A percentile compares a stretch with the other conserved stretches of the same genome.
phyloP scores from a whole-genome alignment of 2,113 vertebrate species.

The Sinocyclocheilus maitianheensis region DNA sequence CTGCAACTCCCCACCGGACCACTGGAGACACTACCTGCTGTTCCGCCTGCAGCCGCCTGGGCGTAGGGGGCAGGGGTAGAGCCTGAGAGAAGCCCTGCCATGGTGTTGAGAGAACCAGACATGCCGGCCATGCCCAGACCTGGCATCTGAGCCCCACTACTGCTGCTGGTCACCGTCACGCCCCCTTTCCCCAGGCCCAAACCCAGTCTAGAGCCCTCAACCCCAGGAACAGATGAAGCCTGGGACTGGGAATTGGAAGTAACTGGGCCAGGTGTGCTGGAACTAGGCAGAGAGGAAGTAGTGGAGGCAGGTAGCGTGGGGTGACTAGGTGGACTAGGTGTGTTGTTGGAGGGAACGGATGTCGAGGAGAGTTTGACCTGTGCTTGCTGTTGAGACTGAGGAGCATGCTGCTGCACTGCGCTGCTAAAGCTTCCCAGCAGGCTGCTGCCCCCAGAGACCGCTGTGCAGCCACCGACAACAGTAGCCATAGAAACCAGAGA shows the following conservation, averaged over 20 bases:
- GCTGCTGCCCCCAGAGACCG: conserved; percentile 67
- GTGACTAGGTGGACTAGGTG: conserved; percentile 73
- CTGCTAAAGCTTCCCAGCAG: conserved; percentile 79
- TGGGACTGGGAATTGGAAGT: conserved; percentile 69
- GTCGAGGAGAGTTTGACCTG: conserved; percentile 57
- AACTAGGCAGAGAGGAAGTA: conserved; percentile 66
- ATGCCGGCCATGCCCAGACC: conserved; percentile 69
- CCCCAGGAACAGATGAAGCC: conserved; percentile 60
- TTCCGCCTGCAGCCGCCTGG: conserved; percentile 83
- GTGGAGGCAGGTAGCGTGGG: conserved; percentile 68
- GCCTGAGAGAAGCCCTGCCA: conserved; percentile 73
- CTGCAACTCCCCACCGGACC: conserved; percentile 70
- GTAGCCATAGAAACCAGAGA: conserved; percentile 79
- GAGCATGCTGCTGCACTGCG: conserved; percentile 72
- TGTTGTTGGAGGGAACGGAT: conserved; percentile 69
- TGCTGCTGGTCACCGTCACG: conserved; percentile 71
- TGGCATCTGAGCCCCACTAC: conserved; percentile 70
- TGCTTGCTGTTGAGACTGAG: conserved; percentile 70
- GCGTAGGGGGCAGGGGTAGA: conserved; percentile 86
- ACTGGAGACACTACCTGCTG: conserved; percentile 67
- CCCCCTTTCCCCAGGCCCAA: conserved; percentile 71
- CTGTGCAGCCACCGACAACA: conserved; percentile 69
- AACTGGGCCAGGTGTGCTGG: conserved; percentile 65
- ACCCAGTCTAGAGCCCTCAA: conserved; percentile 62
- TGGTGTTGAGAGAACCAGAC: conserved; percentile 67